Evolutionary conservation across 2,113 vertebrate species (phyloP).

Genomic region (Lontra canadensis): DNA sequence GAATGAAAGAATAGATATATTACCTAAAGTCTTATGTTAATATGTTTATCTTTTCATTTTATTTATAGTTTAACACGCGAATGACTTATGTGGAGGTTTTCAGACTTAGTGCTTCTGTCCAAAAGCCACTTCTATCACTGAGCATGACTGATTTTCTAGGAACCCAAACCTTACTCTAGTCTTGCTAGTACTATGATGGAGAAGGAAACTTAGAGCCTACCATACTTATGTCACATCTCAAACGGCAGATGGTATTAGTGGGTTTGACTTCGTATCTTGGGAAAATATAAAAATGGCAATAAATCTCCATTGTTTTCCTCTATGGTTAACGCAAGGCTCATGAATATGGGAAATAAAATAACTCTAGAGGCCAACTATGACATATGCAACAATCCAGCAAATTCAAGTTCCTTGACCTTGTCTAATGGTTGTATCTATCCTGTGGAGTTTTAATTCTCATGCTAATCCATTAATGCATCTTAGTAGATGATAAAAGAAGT

Average conservation of each 20-base stretch:
- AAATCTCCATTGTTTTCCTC: constrained; percentile 10
- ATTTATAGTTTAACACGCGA: neutral
- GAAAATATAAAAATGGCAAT: neutral
- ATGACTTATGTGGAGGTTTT: neutral
- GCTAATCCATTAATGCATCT: constrained; percentile 14
- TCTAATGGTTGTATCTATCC: neutral
- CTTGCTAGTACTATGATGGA: neutral
- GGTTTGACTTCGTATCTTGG: neutral
- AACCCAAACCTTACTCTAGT: neutral
- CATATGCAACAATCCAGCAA: neutral
- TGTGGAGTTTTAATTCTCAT: constrained; percentile 38
- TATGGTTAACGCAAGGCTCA: neutral
- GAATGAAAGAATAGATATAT: neutral
- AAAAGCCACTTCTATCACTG: neutral
- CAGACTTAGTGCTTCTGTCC: neutral
- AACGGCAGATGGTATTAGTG: neutral
- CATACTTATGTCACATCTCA: neutral
- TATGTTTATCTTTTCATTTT: neutral
- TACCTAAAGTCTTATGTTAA: neutral
- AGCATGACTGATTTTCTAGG: neutral
- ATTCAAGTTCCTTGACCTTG: neutral
- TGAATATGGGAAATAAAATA: constrained; percentile 42
- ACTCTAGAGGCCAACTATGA: neutral
- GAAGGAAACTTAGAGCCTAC: neutral
- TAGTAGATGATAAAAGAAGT: neutral